Base-by-base conservation (phyloP, 2,888 invertebrate genomes). In the Ormyrus thymus region DNA sequence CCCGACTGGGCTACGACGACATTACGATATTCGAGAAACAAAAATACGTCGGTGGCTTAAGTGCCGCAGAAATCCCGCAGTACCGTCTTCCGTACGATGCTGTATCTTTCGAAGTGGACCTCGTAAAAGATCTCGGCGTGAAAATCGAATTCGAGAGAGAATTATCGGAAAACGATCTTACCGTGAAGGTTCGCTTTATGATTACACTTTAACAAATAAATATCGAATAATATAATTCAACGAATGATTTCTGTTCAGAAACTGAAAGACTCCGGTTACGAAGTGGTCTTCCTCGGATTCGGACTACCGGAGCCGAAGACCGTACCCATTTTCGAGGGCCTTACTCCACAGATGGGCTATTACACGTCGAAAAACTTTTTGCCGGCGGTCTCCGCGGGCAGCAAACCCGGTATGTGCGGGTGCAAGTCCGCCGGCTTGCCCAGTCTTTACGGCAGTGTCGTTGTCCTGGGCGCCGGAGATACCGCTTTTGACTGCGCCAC, bases 401-500 rank as follows among this genome's bases (percentile, higher is more conserved):
- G 98, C 87, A 99, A 99, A 90, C 94, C 94, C 85, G 97, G 96
- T 92, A 89, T 86, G 86, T 98, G 98, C 88, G 92, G 93, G 1
- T 90, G 93, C 0, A 87, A 88, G 10, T 87, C 92, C 85, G 29
- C 82, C 87, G 61, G 69, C 9, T 90, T 98, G 59, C 98, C 98
- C 0, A 90, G 92, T 64, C 89, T 99, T 7, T 90, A 92, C 83
- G 98, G 98, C 0, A 95, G 94, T 84, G 95, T 95, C 0, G 94
- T 99, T 78, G 98, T 99, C 0, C 91, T 99, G 55, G 99, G 99
- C 0, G 97, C 98, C 0, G 99, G 99, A 0, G 99, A 99, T 89
- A 99, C 99, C 0, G 99, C 99, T 0, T 99, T 99, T 89, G 99
- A 99, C 91, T 99, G 99, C 90, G 99, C 99, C 0, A 99, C 99